Evolutionary conservation across 2,113 vertebrate genomes (phyloP).

Genomic region (Fregetta grallaria): DNA sequence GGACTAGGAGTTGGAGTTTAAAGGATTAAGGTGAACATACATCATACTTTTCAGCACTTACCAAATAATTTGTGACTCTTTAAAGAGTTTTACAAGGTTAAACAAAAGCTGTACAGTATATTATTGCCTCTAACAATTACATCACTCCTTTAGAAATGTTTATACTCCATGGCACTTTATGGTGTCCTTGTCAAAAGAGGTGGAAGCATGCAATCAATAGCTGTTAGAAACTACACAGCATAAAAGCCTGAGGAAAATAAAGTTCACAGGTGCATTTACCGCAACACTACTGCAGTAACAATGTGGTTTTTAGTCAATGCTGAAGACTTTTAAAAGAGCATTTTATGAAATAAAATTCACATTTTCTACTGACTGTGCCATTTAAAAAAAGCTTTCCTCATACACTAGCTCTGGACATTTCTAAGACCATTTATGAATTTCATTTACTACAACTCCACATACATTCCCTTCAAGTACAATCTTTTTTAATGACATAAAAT

Average conservation of each 20-base stretch:
- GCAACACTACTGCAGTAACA: neutral
- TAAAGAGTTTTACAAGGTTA: neutral
- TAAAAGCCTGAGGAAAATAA: neutral
- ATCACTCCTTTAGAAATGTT: neutral
- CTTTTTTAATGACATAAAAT: constrained; percentile 31
- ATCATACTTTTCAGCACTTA: neutral
- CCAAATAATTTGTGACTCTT: neutral
- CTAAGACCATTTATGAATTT: neutral
- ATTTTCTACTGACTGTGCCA: neutral
- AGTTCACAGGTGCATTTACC: neutral
- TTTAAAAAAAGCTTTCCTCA: neutral
- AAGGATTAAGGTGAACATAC: neutral
- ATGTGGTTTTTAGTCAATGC: neutral
- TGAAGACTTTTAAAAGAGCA: neutral
- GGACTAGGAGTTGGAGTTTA: neutral
- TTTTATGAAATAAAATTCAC: neutral
- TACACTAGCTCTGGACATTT: neutral
- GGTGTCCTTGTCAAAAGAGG: neutral
- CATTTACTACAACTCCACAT: neutral
- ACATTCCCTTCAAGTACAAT: neutral
- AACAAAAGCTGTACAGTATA: neutral
- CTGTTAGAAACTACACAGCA: neutral
- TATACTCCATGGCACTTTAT: neutral
- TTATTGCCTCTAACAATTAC: neutral
- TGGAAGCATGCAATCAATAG: neutral